Base-by-base conservation (phyloP, 2,113 vertebrate genomes). In the Oriolus oriolus region DNA sequence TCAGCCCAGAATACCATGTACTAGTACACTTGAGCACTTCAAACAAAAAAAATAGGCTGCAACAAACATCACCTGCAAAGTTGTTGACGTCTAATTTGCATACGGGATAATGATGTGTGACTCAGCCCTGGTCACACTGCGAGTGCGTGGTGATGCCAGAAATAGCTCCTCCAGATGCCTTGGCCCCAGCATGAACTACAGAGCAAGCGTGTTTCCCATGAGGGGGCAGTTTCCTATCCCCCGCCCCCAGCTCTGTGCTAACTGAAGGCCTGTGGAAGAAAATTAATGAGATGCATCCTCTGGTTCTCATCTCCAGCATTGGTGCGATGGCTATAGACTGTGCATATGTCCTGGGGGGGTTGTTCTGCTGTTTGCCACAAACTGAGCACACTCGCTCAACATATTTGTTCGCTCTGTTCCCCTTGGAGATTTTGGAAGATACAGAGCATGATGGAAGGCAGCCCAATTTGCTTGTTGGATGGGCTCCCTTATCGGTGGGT, bases 41-140 rank as follows among this genome's bases (percentile, higher is more conserved):
- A 24, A 42, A 49, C 39, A 41, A 60, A 61, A 13, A 50, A 56
- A 54, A 33, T 0, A 60, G 39, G 9, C 65, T 50, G 57, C 66
- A 76, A 87, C 70, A 94, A 93, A 54, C 85, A 93, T 94, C 95
- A 95, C 94, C 95, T 93, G 95, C 82, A 31, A 88, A 56, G 47
- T 59, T 93, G 92, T 77, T 88, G 78, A 50, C 47, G 20, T 59
- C 30, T 76, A 27, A 85, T 96, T 96, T 95, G 77, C 95, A 86
- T 85, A 83, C 0, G 15, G 65, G 64, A 47, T 89, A 94, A 96
- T 90, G 84, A 71, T 76, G 92, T 35, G 39, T 95, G 95, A 95
- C 90, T 97, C 93, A 95, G 59, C 64, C 54, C 45, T 66, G 90
- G 92, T 94, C 96, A 92, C 16, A 52, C 60, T 45, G 52, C 0